Base-by-base conservation (phyloP, 1,140 invertebrate species). In the Drosophila parabipectinata region DNA sequence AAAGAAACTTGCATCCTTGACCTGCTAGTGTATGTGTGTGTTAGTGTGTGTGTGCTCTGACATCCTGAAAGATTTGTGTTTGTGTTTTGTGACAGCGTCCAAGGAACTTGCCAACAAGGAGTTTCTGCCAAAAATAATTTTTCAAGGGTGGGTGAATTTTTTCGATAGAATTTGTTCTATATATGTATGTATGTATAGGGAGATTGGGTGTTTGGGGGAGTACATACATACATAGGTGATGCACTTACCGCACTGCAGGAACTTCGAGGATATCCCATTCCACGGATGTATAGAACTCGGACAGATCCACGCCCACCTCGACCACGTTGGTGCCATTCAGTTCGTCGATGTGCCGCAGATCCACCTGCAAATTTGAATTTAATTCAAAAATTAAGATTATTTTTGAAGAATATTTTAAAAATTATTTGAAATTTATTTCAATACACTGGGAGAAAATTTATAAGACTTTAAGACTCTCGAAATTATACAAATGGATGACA, bases 191-290 rank as follows among this genome's bases (percentile, higher is more conserved):
- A 18, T 18, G 15, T 18, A 1, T 1, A 18, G 15, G 6, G 6
- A 12, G 4, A 15, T n/a, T n/a, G 1, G 30, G 14, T 26, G 21
- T 32, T 6, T 28, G 5, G 26, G 15, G 4, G 7, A 12, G 9
- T 1, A 37, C 4, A 18, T 18, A 18, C 18, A 18, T 18, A 18
- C 18, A 18, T 18, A 4, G 32, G n/a, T 41, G n/a, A 12, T 37
- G 41, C 41, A 92, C 91, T 93, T 92, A 96, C 96, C 96, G 95
- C 61, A 97, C 96, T 77, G 97, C 97, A 30, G 98, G 98, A 77
- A 99, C 98, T 92, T 97, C 96, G 61, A 99, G 94, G 87, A 99
- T 98, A 92, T 99, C 98, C 98, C 98, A 99, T 93, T 99, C 98
- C 15, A 99, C 98, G 61, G 97, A 98, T 88, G 96, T 96, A 92